Base-by-base conservation (phyloP, 1,140 invertebrate species). In the Drosophila funebris region DNA sequence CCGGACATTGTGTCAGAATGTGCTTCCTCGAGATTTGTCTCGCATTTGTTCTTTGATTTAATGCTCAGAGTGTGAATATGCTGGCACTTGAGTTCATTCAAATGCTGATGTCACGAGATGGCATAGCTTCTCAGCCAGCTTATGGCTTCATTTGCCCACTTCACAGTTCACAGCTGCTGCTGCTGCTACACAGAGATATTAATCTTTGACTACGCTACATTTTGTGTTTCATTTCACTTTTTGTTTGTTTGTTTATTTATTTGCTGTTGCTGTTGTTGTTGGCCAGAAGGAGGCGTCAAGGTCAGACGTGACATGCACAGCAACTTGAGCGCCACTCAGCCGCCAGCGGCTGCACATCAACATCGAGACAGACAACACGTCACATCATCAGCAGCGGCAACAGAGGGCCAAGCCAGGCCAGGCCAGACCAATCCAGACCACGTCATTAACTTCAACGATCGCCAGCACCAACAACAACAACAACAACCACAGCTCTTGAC, bases 231-330 rank as follows among this genome's bases (percentile, higher is more conserved):
- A 68, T 77, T 74, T 78, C 72, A 78, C 72, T 78, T 78, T 58
- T 76, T 58, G 46, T 73, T 73, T 61, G 56, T 75, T 75, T 57
- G 61, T 75, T 78, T 70, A 43, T 64, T 37, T 64, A 56, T 37
- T 61, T 62, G 18, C 43, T 64, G 36, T 44, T 36, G 14, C n/a
- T 64, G 50, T 5, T 41, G 18, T 53, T 69, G 36, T 7, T 52
- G 44, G 44, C 6, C 44, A 50, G 62, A 39, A 76, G 60, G 67
- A 78, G 66, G 75, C 72, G 72, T 67, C 75, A 78, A 78, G 75
- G 75, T 75, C 75, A 61, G 44, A 62, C 75, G 72, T 78, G 75
- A 72, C 75, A 78, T 71, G 75, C 62, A 73, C 74, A 73, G 71
- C 74, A 73, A 71, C 75, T 75, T 57, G 72, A 78, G 67, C 67